These are phyloP conservation scores for Eupristina koningsbergeri DNA, from an alignment of 1,140 invertebrate species.

Conservation along the genomic window DNA sequence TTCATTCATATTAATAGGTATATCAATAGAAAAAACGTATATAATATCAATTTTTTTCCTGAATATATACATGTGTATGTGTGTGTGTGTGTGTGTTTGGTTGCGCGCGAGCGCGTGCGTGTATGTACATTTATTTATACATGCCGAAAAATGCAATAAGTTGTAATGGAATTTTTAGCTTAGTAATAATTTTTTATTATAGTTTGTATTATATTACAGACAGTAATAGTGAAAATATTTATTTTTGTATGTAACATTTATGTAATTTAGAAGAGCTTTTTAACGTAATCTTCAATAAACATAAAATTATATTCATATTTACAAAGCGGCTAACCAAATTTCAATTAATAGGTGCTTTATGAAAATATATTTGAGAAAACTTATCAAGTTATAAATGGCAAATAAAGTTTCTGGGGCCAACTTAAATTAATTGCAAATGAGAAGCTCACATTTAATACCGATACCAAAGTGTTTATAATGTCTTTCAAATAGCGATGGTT, in stretches of 20 bases:
- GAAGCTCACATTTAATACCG: background rate
- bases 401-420: background rate
- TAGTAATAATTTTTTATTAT: too few species aligned
- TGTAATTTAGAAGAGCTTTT: background rate
- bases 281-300: background rate
- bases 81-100: too few species aligned
- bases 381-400: background rate
- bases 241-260: too few species aligned
- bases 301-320: background rate
- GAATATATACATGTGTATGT: too few species aligned
- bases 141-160: too few species aligned
- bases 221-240: too few species aligned
- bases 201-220: too few species aligned
- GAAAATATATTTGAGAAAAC: background rate
- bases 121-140: too few species aligned
- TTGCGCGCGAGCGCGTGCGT: too few species aligned
- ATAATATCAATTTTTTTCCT: too few species aligned
- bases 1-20: background rate
- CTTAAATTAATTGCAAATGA: slow-evolving; percentile 11
- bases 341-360: background rate
- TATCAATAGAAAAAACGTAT: background rate
- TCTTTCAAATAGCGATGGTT: background rate
- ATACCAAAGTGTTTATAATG: background rate
- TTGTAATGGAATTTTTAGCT: too few species aligned
- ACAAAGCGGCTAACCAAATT: background rate